A percentile compares a stretch with the other conserved stretches of the same genome.
Evolutionary conservation across 2,797 vertebrate species (phyloP).

Genomic region (Urocyon cinereoargenteus): DNA sequence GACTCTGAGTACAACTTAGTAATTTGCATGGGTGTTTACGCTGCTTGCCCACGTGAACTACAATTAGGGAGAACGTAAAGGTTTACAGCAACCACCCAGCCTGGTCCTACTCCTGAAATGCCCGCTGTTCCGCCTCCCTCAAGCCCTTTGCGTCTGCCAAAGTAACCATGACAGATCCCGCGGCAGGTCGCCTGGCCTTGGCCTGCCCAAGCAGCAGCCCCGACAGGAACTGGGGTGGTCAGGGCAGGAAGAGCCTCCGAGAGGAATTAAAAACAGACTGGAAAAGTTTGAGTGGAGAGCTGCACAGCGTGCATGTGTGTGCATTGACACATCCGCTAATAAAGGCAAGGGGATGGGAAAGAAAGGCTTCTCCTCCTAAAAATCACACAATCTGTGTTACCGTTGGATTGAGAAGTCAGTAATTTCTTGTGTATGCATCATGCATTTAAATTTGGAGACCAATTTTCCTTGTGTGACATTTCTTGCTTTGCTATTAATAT

Average conservation of each 20-base stretch:
- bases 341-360: conserved; percentile 51
- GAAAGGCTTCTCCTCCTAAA: conserved; percentile 79
- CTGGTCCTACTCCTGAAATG: background rate
- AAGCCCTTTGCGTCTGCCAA: background rate
- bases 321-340: conserved; percentile 37
- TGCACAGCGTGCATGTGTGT: background rate
- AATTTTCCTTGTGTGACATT: conserved; percentile 71
- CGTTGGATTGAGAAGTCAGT: conserved; percentile 80
- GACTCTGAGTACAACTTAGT: background rate
- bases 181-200: fast-evolving
- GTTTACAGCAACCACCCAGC: background rate
- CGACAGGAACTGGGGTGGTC: background rate
- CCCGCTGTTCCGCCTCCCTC: background rate
- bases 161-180: conserved; percentile 7
- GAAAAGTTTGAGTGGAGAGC: conserved; percentile 49
- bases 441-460: conserved; percentile 81
- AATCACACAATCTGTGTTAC: conserved; percentile 75
- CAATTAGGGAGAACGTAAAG: conserved; percentile 14
- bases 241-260: background rate
- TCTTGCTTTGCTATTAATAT: conserved; percentile 78
- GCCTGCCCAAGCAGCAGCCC: background rate
- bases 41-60: conserved; percentile 64
- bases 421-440: conserved; percentile 76
- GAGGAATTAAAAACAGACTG: background rate
- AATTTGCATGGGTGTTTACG: conserved; percentile 37